phyloP scores from a whole-genome alignment of 2,888 invertebrate species.

The Euplagia quadripunctaria region DNA sequence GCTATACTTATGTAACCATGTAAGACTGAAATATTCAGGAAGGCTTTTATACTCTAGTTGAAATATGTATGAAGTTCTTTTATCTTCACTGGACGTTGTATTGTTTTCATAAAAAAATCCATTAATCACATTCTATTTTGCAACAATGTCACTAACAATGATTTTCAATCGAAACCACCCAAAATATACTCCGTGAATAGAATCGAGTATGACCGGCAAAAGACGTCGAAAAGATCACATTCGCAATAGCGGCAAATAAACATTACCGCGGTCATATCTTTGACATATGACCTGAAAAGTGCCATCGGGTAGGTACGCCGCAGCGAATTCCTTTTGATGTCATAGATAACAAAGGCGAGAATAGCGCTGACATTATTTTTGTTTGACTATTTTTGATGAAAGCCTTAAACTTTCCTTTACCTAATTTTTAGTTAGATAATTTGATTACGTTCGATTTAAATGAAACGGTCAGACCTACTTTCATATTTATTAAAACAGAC shows the following conservation, averaged over 20 bases:
- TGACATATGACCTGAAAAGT: slow-evolving; percentile 15
- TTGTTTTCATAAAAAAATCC: neutral
- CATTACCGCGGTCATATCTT: slow-evolving; percentile 3
- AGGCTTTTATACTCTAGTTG: neutral
- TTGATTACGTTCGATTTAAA: too few relatives aligned
- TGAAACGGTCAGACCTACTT: too few relatives aligned
- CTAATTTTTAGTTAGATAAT: neutral
- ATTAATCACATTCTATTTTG: neutral
- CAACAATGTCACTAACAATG: neutral
- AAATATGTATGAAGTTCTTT: neutral
- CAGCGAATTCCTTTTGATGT: neutral
- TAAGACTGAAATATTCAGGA: neutral
- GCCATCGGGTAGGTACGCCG: neutral
- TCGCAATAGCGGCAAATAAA: slow-evolving; percentile 2
- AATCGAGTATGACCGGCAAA: neutral
- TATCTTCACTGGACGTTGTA: neutral
- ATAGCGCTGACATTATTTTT: neutral
- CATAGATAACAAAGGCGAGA: neutral
- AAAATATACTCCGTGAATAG: neutral
- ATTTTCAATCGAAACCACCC: neutral
- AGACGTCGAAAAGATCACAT: slow-evolving; percentile 2
- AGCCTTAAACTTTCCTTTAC: neutral
- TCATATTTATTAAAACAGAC: too few relatives aligned
- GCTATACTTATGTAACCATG: neutral
- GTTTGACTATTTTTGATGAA: neutral